Evolutionary conservation across 1,140 invertebrate genomes (phyloP).

Genomic region (Venustaconcha ellipsiformis): DNA sequence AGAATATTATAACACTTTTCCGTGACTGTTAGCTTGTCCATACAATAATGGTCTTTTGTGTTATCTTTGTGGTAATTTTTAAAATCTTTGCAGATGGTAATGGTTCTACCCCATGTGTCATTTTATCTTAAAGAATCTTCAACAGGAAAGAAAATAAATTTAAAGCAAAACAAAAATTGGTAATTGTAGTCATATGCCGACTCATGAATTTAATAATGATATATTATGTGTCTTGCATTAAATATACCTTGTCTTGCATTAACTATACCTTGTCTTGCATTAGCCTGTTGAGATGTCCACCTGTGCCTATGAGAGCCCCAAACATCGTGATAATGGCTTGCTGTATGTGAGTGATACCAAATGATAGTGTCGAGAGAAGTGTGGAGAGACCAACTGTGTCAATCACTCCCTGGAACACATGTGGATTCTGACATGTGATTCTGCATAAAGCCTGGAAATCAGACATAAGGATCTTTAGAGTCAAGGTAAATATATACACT

Average conservation of each 20-base stretch:
- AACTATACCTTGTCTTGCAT: slow-evolving; percentile 63
- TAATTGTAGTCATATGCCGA: too few relatives aligned
- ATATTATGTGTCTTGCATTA: not conserved
- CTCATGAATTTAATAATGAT: not conserved
- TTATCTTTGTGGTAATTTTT: too few relatives aligned
- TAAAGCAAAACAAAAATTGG: too few relatives aligned
- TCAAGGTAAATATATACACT: not conserved
- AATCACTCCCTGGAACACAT: slow-evolving; percentile 65
- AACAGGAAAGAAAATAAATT: too few relatives aligned
- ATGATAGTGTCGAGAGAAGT: slow-evolving; percentile 55
- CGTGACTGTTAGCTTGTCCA: too few relatives aligned
- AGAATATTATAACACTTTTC: too few relatives aligned
- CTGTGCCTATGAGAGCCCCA: slow-evolving; percentile 56
- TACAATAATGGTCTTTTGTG: too few relatives aligned
- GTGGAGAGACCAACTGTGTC: slow-evolving; percentile 65
- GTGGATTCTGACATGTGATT: slow-evolving; percentile 59
- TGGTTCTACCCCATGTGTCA: too few relatives aligned
- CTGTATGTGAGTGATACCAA: slow-evolving; percentile 62
- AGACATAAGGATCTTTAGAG: not conserved
- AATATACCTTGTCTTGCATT: not conserved
- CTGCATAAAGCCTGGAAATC: slow-evolving; percentile 65
- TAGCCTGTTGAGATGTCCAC: slow-evolving; percentile 47
- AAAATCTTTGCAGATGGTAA: too few relatives aligned
- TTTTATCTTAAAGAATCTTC: too few relatives aligned
- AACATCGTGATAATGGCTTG: slow-evolving; percentile 68